Evolutionary conservation across 2,797 vertebrate genomes (phyloP), one percentile per base, ranked within the genome.

Genomic region (Botia kubotai): DNA sequence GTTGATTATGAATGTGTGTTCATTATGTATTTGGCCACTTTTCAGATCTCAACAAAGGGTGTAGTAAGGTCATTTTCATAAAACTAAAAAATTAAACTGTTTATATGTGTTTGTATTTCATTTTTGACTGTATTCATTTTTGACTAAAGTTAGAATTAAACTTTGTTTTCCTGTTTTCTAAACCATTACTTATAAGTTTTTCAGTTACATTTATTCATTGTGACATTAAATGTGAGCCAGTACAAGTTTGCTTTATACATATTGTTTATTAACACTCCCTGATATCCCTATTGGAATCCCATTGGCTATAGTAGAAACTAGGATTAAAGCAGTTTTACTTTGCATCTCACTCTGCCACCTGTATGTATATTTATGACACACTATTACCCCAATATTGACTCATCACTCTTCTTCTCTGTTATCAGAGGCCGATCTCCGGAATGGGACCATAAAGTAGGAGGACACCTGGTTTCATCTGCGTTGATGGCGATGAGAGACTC

Each of bases 361-460:
- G 26, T 21, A 1, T 6, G 29, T 53, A 19, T 39, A 67, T 23
- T 66, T 16, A 66, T 23, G 58, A 73, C 14, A 7, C 53, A 43
- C 17, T 13, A 63, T 13, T n/a, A 16, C 13, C 5, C 3, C 36
- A 65, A 23, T 17, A 57, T 17, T n/a, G 12, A 69, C 50, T 46
- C 39, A 58, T 60, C n/a, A 21, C 48, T 67, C 8, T 69, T 69
- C 55, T 68, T 55, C 62, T 57, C 33, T 77, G 43, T 57, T 76
- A 87, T 14, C 87, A 96, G 95, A 86, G 95, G 95, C 11, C 92
- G 91, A 43, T 93, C 94, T 1, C 89, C 79, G 29, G 93, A 93
- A 83, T 96, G 95, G 95, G 91, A 96, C 92, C 88, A 90, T 82
- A 93, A 85, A 87, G 92, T 92, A 55, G 88, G 90, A 70, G 94